Percentiles rank a stretch among this genome's conserved stretches.
Conservation (phyloP, 2,888 invertebrate genomes). For the Cephonodes hylas region DNA sequence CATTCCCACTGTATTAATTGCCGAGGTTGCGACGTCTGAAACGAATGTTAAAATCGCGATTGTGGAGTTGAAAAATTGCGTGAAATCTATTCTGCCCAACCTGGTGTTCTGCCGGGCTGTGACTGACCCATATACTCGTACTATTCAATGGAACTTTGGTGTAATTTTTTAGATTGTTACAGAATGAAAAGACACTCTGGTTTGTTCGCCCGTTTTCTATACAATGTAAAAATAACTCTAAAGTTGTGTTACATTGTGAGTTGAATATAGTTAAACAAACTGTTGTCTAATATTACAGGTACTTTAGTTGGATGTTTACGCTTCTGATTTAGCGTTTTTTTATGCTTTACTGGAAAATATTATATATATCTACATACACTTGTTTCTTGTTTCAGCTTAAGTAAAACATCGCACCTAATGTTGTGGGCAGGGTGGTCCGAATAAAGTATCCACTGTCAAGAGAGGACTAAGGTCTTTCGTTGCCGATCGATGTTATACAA, state of each 20-base stretch:
- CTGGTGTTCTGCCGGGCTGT: not conserved
- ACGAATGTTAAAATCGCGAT: not conserved
- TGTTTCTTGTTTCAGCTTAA: too few species aligned
- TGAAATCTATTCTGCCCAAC: not conserved
- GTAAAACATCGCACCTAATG: not conserved
- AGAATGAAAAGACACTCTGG: not conserved
- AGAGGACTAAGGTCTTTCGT: not conserved
- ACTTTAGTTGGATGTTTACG: not conserved
- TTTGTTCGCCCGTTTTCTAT: not conserved
- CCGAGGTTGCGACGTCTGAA: not conserved
- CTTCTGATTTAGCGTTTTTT: not conserved
- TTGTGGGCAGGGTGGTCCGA: not conserved
- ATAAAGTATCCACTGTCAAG: not conserved
- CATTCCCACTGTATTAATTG: not conserved
- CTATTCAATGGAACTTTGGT: not conserved
- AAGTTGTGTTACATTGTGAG: not conserved
- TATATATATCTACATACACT: too few species aligned
- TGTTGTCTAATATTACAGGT: not conserved
- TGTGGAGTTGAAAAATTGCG: not conserved
- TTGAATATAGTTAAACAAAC: not conserved
- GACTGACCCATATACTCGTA: conserved; percentile 1
- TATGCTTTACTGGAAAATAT: too few species aligned
- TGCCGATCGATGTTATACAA: too few species aligned
- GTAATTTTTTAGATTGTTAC: not conserved
- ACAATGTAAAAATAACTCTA: not conserved